Conservation (phyloP, 2,888 invertebrate species). For the Oasisia sp. region DNA sequence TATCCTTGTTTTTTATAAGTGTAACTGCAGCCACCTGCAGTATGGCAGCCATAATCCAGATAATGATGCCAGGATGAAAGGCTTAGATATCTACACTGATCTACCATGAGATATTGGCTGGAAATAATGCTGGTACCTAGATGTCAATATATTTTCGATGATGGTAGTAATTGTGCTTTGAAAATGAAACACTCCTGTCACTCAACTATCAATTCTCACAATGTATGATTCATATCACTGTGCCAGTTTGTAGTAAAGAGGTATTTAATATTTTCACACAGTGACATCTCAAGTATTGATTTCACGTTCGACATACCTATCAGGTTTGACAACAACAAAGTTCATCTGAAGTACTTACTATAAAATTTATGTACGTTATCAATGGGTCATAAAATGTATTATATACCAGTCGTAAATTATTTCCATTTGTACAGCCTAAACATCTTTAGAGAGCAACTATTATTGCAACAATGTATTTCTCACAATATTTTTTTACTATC, state of each 20-base stretch:
- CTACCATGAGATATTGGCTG: background rate
- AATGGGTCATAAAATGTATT: background rate
- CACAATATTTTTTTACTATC: too few species aligned
- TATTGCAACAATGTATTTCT: too few species aligned
- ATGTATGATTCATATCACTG: background rate
- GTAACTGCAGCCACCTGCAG: background rate
- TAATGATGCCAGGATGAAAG: background rate
- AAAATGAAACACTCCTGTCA: background rate
- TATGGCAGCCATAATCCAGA: background rate
- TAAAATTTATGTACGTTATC: background rate
- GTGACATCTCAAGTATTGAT: background rate
- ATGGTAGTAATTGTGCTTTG: background rate
- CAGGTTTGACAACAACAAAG: background rate
- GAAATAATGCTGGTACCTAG: conserved; percentile 5
- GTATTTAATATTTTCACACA: background rate
- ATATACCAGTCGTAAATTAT: background rate
- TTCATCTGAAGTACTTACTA: background rate
- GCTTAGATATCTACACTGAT: background rate
- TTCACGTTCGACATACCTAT: background rate
- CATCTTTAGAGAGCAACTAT: too few species aligned
- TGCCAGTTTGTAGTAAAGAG: background rate
- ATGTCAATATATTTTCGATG: background rate
- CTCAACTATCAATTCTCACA: background rate
- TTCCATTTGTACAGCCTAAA: background rate
- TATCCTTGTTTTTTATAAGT: background rate